A percentile compares a stretch with the other conserved stretches of the same genome.
phyloP scores from a whole-genome alignment of 2,888 invertebrate species.

The Halictus ligatus region DNA sequence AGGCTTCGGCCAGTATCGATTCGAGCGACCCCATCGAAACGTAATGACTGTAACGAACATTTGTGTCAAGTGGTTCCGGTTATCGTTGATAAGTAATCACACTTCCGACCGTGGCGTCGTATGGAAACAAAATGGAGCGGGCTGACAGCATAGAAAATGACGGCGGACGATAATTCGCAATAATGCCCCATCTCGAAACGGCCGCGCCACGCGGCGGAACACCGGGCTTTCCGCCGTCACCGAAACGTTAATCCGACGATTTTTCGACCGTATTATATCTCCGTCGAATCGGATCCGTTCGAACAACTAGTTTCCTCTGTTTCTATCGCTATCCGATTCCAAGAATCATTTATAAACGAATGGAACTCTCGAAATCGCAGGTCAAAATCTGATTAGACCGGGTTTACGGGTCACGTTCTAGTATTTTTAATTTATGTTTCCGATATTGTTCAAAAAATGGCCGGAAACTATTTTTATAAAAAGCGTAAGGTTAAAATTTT shows the following conservation, averaged over 20 bases:
- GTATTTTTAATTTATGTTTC: too few species aligned
- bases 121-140: slow-evolving; percentile 35
- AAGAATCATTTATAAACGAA: not conserved
- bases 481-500: too few species aligned
- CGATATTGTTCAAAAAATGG: too few species aligned
- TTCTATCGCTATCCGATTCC: not conserved
- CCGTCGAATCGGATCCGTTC: not conserved
- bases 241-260: not conserved
- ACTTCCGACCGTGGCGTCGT: slow-evolving; percentile 22
- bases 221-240: not conserved
- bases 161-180: slow-evolving; percentile 21
- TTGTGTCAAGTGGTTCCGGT: slow-evolving; percentile 58
- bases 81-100: slow-evolving; percentile 57
- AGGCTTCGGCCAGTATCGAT: slow-evolving; percentile 52
- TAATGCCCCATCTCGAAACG: slow-evolving; percentile 9
- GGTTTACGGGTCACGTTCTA: too few species aligned
- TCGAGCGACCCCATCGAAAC: slow-evolving; percentile 53
- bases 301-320: not conserved
- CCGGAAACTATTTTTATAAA: too few species aligned
- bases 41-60: slow-evolving; percentile 66
- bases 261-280: not conserved
- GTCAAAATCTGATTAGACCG: too few species aligned
- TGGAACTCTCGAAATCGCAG: too few species aligned
- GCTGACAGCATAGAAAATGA: not conserved
- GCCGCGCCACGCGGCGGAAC: not conserved